Evolutionary conservation across 2,888 invertebrate genomes (phyloP), one percentile per base, ranked within the genome.

Genomic region (Acrobasis repandana): DNA sequence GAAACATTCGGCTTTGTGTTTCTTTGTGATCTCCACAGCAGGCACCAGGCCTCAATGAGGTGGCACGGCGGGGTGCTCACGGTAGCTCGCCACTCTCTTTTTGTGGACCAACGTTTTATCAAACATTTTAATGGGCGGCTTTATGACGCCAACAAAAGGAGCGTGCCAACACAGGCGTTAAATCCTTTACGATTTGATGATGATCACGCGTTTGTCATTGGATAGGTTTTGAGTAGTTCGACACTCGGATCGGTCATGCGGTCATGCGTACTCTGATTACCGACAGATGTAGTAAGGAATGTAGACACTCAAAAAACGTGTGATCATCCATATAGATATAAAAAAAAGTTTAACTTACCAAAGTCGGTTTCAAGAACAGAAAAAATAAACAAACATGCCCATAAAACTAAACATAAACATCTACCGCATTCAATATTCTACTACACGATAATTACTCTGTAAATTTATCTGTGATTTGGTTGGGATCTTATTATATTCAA

Each of bases 151-250:
- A 88, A 92, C 91, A 92, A 91, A 91, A 86, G 90, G 84, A 92
- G 89, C 85, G 89, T 89, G 92, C 88, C 84, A 92, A 91, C 87
- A 79, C 88, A 92, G 89, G 92, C 92, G 92, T 93, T 91, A 93
- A 93, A 93, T 93, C 92, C 92, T 89, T 91, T 87, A 90, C 90
- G 88, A 91, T 89, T 89, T 86, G 84, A 87, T 85, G 89, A 83
- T 86, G 83, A 85, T 88, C 83, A 80, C 85, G 85, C 83, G 85
- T 88, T 89, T 90, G 90, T 90, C 90, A 86, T 83, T 83, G 84
- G 79, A 76, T 79, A 77, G 76, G 72, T 77, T 81, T 43, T 43
- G 43, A 43, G 43, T 43, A 43, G 14, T 43, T 80, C 67, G 69
- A 70, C 73, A 71, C 76, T 76, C 66, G 74, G 72, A 74, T 71